Conservation (phyloP, 2,888 invertebrate genomes). For the Aproaerema taeniolella region DNA sequence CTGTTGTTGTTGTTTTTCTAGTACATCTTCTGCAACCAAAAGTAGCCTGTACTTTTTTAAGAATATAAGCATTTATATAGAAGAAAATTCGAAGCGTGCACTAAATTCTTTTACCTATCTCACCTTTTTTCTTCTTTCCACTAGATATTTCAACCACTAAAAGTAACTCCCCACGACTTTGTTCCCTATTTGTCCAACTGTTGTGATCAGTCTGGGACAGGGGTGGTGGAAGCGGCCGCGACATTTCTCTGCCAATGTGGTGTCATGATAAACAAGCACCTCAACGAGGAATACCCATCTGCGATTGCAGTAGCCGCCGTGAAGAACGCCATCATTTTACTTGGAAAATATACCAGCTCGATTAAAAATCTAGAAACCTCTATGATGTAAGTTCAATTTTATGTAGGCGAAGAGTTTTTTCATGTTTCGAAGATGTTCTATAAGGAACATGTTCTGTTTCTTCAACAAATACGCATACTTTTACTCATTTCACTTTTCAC, state of each 20-base stretch:
- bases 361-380: constrained; percentile 1
- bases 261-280: constrained; percentile 1
- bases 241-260: constrained; percentile 9
- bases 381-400: constrained; percentile 4
- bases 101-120: not conserved
- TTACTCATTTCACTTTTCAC: no score
- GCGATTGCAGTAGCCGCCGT: constrained; percentile 6
- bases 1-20: no score
- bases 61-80: no score
- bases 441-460: no score
- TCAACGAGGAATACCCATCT: constrained; percentile 4
- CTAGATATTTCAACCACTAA: constrained; percentile 2
- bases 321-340: not conserved
- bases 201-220: not conserved
- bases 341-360: no score
- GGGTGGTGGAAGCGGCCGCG: constrained; percentile 4
- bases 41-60: no score
- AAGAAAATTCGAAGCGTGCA: no score
- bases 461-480: no score
- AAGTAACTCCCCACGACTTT: constrained; percentile 5
- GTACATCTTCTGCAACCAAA: no score
- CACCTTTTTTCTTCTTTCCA: not conserved
- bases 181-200: constrained; percentile 1
- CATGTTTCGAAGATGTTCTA: no score
- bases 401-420: no score